Evolutionary conservation across 2,888 invertebrate genomes (phyloP).

Genomic region (Boloria selene): DNA sequence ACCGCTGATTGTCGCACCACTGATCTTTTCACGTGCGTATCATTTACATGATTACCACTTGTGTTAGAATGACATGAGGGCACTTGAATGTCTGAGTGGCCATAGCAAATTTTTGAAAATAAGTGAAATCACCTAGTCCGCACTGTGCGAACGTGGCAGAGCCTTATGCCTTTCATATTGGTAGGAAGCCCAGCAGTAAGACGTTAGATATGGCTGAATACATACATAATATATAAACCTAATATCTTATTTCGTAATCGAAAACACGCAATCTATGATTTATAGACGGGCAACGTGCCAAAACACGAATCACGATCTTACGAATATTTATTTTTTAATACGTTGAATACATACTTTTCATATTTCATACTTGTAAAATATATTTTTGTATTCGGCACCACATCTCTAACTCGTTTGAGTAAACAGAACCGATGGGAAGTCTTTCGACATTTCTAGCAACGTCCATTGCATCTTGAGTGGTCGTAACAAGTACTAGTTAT

Average conservation of each 20-base stretch:
- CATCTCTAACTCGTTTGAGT: background rate
- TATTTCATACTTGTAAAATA: background rate
- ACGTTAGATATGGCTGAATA: too few species aligned
- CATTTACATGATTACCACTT: too few species aligned
- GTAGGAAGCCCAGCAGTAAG: too few species aligned
- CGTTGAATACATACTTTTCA: background rate
- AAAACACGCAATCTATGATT: slow-evolving; percentile 28
- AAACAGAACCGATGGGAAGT: background rate
- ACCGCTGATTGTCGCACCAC: too few species aligned
- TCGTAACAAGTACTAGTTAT: slow-evolving; percentile 2
- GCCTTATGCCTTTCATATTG: too few species aligned
- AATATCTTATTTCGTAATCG: slow-evolving; percentile 15
- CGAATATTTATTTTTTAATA: slow-evolving; percentile 19
- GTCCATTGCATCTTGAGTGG: background rate
- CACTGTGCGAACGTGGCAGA: too few species aligned
- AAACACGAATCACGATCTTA: slow-evolving; percentile 23
- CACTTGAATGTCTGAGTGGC: too few species aligned
- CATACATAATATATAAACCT: too few species aligned
- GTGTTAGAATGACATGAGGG: too few species aligned
- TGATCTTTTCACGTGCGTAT: too few species aligned
- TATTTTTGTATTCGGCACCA: background rate
- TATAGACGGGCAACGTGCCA: slow-evolving; percentile 31
- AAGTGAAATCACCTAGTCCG: too few species aligned
- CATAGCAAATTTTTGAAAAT: too few species aligned
- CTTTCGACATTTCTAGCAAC: background rate